These are phyloP conservation scores for Murina feae DNA, from an alignment of 2,113 vertebrate genomes.

Conservation along the genomic window DNA sequence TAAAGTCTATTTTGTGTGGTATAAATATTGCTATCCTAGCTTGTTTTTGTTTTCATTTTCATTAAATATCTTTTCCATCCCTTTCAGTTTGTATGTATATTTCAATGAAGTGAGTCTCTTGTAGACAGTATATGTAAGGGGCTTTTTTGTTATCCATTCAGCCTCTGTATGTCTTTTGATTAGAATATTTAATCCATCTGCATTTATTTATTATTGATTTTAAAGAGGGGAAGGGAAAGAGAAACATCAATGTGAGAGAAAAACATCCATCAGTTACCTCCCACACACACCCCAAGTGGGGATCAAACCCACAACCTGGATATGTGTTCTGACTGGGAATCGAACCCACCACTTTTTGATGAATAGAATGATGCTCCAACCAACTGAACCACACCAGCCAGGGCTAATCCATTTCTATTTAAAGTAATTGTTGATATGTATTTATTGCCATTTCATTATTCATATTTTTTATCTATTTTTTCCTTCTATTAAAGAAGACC, in stretches of 20 bases:
- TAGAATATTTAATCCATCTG: not conserved
- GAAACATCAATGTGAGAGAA: no score
- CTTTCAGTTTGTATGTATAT: not conserved
- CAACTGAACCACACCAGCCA: no score
- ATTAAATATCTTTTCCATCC: not conserved
- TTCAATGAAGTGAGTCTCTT: not conserved
- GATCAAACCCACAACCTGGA: no score
- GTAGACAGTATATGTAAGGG: not conserved
- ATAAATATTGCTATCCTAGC: not conserved
- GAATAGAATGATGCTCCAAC: no score
- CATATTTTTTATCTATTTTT: not conserved
- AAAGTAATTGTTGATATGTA: not conserved
- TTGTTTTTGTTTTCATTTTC: not conserved
- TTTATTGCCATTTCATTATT: not conserved
- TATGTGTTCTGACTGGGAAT: no score
- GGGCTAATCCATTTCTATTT: not conserved
- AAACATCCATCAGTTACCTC: no score
- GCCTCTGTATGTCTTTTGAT: not conserved
- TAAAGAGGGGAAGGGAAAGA: no score
- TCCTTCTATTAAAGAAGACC: not conserved
- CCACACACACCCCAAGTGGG: no score
- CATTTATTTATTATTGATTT: not conserved
- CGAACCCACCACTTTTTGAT: no score
- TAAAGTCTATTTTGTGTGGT: not conserved
- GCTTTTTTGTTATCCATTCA: not conserved